Evolutionary conservation across 2,888 invertebrate species (phyloP), one percentile per base, ranked within the genome.

Genomic region (Lepetodrilus schrolli): DNA sequence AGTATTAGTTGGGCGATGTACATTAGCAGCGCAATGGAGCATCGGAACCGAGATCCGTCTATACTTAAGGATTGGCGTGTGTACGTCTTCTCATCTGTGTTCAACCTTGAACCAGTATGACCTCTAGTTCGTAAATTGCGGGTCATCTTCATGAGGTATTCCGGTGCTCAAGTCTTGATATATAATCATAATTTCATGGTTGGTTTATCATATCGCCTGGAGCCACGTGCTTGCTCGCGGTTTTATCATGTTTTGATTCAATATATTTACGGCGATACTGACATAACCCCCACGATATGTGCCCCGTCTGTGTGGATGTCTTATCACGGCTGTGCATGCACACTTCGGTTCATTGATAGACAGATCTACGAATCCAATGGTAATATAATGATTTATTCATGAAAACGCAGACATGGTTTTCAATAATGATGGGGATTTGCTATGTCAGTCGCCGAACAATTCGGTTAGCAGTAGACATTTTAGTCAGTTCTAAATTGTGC

Each of bases 161-260:
- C 58, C 26, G 34, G 58, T 58, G 17, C 58, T 23, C 34, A 30
- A 30, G 58, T 34, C 58, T 58, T 58, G 58, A 34, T 58, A 30
- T 26, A 34, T 30, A 58, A 58, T 58, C 58, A 58, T 13, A 23
- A 17, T 30, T 58, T 58, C 58, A 58, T 17, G 58, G 30, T 58
- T 58, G 58, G 30, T 30, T 58, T 58, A 26, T 17, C 34, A 2
- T 1, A 23, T 58, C 58, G 58, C 58, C 58, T n/a, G 17, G 34
- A 30, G 58, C 58, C 34, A 34, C 13, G 10, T 30, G 34, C 58
- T 58, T 48, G 26, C 23, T 30, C 30, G 26, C 34, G 26, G 26
- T 58, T 58, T 58, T 34, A 58, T 58, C 58, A 30, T 58, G 58
- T 58, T 58, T 58, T 58, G 58, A 58, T 58, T 58, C 58, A 58